Percentiles rank a stretch among this genome's conserved stretches.
phyloP scores from a whole-genome alignment of 2,888 invertebrate species.

The Neocrepidodera transversa region DNA sequence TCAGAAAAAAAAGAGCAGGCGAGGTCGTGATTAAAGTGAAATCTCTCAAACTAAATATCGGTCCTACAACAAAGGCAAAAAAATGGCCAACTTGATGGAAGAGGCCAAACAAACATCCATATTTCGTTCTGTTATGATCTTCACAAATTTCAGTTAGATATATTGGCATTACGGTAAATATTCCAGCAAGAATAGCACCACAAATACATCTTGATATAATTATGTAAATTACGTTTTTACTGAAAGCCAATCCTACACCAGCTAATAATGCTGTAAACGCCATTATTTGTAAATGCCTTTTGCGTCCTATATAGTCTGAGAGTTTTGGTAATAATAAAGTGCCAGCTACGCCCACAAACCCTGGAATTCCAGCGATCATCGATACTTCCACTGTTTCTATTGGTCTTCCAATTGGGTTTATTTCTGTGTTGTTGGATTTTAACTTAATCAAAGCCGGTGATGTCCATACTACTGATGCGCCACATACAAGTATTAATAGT shows the following conservation, averaged over 20 bases:
- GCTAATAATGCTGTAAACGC: conserved; percentile 69
- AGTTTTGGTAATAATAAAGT: conserved; percentile 33
- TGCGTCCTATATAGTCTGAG: conserved; percentile 63
- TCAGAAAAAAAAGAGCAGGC: neutral
- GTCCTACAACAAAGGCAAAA: conserved; percentile 17
- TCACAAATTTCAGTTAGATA: conserved; percentile 28
- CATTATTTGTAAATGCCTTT: conserved; percentile 68
- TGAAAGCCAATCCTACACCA: conserved; percentile 29
- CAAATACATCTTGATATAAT: neutral
- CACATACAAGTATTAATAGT: neutral
- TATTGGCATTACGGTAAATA: conserved; percentile 6
- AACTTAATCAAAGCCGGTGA: conserved; percentile 41
- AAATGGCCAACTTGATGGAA: conserved; percentile 21
- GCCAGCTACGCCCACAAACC: conserved; percentile 32
- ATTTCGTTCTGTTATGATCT: conserved; percentile 31
- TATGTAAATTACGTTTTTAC: conserved; percentile 19
- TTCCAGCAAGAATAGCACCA: neutral
- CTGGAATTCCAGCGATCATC: conserved; percentile 35
- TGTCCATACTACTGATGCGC: conserved; percentile 36
- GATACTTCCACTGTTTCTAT: conserved; percentile 37
- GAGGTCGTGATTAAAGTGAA: conserved; percentile 17
- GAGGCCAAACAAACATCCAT: conserved; percentile 18
- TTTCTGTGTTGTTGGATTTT: conserved; percentile 20
- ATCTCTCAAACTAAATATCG: neutral
- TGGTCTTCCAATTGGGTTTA: conserved; percentile 36